Evolutionary conservation across 2,797 vertebrate genomes (phyloP), one percentile per base, ranked within the genome.

Genomic region (Schizopygopsis pylzovi): DNA sequence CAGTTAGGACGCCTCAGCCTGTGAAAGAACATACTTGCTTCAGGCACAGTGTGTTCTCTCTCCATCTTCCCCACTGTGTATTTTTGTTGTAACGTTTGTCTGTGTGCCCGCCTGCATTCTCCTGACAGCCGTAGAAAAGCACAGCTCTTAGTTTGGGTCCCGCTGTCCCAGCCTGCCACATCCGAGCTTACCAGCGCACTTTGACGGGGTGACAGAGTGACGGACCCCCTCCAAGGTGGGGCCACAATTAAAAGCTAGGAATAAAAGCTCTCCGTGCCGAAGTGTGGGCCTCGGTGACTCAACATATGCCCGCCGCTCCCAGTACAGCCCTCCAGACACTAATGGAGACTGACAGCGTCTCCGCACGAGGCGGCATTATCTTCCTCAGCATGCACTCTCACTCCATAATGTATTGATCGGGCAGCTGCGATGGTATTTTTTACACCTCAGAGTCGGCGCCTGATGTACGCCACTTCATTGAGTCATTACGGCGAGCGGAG

Each of bases 351-450:
- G 97, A 94, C 96, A 93, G 95, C 90, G 95, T 94, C 96, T 96
- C 95, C 95, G 91, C 87, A 93, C 89, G 89, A 93, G 95, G 96
- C 93, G 90, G 96, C 94, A 96, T 97, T 96, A 96, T 96, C 96
- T 95, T 95, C 96, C 95, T 94, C 84, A 80, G 93, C 93, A 95
- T 94, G 95, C 93, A 94, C 96, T 92, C 92, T 95, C 83, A 88
- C 86, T 94, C 95, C 92, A 92, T 95, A 96, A 97, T 95, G 94
- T 96, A 97, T 96, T 91, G 95, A 82, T 91, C 85, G 90, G 86
- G 79, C 91, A 91, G 89, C 92, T 93, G 92, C 92, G 90, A 92
- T 95, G 95, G 95, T 94, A 93, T 96, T 96, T 96, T 94, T 95
- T 94, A 95, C 94, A 95, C 94, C 93, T 94, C 88, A 86, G 89